These are phyloP conservation scores for Trissolcus basalis DNA, from an alignment of 1,140 invertebrate genomes.

Conservation along the genomic window DNA sequence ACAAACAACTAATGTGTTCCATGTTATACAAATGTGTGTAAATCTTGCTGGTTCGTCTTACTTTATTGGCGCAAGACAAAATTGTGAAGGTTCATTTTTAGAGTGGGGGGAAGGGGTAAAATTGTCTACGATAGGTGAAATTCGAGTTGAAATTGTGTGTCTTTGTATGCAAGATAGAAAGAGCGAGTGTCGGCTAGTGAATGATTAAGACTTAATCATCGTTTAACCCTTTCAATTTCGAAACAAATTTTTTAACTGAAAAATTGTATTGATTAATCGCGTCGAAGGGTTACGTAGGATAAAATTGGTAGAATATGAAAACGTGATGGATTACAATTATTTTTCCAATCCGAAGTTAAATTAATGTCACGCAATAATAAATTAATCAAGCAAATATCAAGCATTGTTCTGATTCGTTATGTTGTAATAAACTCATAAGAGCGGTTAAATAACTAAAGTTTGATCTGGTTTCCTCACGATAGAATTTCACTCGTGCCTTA, in stretches of 20 bases:
- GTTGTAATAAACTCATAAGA: neutral
- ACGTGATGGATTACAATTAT: too few species aligned
- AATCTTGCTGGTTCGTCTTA: slow-evolving; percentile 31
- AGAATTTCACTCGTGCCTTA: slow-evolving; percentile 54
- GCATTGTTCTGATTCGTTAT: too few species aligned
- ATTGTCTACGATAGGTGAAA: slow-evolving; percentile 13
- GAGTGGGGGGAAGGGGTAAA: neutral
- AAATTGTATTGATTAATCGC: too few species aligned
- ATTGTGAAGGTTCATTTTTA: neutral
- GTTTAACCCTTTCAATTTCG: too few species aligned
- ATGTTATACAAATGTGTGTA: slow-evolving; percentile 51
- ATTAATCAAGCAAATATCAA: too few species aligned
- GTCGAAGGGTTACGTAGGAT: too few species aligned
- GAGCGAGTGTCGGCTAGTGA: too few species aligned
- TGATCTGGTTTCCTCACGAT: slow-evolving; percentile 19
- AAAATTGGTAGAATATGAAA: too few species aligned
- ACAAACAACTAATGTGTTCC: slow-evolving; percentile 49
- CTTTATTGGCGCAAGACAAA: slow-evolving; percentile 11
- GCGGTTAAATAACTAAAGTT: slow-evolving; percentile 5
- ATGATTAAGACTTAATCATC: too few species aligned
- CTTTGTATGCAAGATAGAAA: neutral
- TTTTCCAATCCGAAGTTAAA: too few species aligned
- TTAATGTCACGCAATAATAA: too few species aligned
- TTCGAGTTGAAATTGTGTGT: slow-evolving; percentile 7
- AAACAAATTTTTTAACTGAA: too few species aligned